A percentile compares a stretch with the other conserved stretches of the same genome.
Evolutionary conservation across 2,888 invertebrate genomes (phyloP).

Genomic region (Thereva unica): DNA sequence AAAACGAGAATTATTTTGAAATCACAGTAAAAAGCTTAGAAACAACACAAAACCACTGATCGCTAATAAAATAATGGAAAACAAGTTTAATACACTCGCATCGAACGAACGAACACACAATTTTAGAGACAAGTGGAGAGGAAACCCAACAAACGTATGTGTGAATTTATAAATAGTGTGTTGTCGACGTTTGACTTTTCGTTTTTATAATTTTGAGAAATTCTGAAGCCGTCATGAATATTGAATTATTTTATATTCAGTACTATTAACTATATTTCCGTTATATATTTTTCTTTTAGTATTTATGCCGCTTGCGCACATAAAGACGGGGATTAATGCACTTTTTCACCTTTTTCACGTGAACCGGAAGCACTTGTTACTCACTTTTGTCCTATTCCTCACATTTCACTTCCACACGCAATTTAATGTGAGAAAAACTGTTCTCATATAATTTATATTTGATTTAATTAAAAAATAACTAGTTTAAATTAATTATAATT

Average conservation of each 20-base stretch:
- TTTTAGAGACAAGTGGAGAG: constrained; percentile 9
- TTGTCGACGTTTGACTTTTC: constrained; percentile 34
- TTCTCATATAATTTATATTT: constrained; percentile 4
- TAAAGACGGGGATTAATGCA: not conserved
- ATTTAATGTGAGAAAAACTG: not conserved
- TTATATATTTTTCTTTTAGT: not conserved
- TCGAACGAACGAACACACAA: constrained; percentile 1
- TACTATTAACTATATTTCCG: not conserved
- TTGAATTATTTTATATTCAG: not conserved
- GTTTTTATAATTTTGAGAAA: constrained; percentile 30
- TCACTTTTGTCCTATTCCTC: not conserved
- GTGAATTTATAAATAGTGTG: constrained; percentile 40
- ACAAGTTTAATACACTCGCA: constrained; percentile 12
- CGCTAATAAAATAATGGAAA: constrained; percentile 9
- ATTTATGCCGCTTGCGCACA: not conserved
- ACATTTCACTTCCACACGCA: constrained; percentile 8
- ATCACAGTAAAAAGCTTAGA: constrained; percentile 34
- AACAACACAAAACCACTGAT: constrained; percentile 21
- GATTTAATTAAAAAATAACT: constrained; percentile 4
- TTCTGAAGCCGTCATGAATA: constrained; percentile 23
- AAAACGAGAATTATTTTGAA: constrained; percentile 34
- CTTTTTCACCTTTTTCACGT: constrained; percentile 6
- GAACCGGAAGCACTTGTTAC: constrained; percentile 18
- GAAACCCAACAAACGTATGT: constrained; percentile 9
- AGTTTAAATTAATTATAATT: constrained; percentile 28